phyloP scores from a whole-genome alignment of 1,140 invertebrate species.

The Dinoponera quadriceps region DNA sequence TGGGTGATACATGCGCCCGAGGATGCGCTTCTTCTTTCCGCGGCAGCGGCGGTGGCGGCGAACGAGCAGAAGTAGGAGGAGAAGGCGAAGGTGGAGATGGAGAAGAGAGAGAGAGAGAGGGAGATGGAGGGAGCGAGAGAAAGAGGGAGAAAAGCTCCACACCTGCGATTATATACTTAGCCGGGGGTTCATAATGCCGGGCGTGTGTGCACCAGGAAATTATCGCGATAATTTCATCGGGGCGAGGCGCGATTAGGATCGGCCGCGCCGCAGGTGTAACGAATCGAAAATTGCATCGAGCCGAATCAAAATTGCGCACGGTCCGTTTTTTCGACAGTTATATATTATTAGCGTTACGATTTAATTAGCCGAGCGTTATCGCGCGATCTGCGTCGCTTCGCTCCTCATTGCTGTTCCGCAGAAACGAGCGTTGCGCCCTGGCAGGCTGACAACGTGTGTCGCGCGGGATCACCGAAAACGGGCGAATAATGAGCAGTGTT shows the following conservation, averaged over 20 bases:
- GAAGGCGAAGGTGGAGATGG: too few species aligned
- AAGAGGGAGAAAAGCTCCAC: conserved; percentile 23
- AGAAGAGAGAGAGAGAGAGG: too few species aligned
- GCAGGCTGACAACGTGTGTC: neutral
- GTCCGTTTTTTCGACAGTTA: conserved; percentile 40
- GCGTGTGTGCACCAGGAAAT: conserved; percentile 37
- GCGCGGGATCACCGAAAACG: neutral
- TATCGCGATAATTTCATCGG: conserved; percentile 59
- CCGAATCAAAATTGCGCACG: conserved; percentile 44
- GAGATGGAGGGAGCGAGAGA: too few species aligned
- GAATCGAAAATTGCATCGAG: conserved; percentile 55
- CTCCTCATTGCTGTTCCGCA: neutral
- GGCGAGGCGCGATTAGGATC: conserved; percentile 53
- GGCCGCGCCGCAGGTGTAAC: conserved; percentile 42
- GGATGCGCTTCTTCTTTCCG: conserved; percentile 51
- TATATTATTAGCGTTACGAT: conserved; percentile 58
- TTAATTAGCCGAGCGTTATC: conserved; percentile 49
- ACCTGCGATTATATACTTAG: conserved; percentile 61
- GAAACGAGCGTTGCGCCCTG: neutral
- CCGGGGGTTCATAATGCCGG: conserved; percentile 35
- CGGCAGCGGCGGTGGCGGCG: neutral
- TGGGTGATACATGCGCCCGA: conserved; percentile 59
- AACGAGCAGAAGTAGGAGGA: too few species aligned
- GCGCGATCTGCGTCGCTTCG: conserved; percentile 28
- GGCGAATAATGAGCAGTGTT: neutral